Evolutionary conservation across 1,140 invertebrate species (phyloP).

Genomic region (Drosophila repleta): DNA sequence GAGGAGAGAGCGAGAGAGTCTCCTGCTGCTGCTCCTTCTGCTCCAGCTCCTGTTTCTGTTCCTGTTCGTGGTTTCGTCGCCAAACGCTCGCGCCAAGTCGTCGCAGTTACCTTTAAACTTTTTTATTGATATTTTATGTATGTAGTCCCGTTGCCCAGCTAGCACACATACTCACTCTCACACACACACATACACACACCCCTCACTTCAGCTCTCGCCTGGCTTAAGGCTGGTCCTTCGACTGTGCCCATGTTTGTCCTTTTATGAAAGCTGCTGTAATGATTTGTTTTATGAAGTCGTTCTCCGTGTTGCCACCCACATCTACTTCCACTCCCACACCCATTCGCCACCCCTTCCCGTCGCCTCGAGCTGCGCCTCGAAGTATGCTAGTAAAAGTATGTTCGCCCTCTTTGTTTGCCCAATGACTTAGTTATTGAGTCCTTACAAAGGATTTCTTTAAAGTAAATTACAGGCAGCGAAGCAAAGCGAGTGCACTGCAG

Average conservation of each 20-base stretch:
- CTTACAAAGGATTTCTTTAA: slow-evolving; percentile 35
- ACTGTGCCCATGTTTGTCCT: slow-evolving; percentile 38
- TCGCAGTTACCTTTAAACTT: slow-evolving; percentile 79
- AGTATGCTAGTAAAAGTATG: slow-evolving; percentile 3
- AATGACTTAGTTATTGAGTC: slow-evolving; percentile 48
- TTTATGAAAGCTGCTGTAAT: slow-evolving; percentile 77
- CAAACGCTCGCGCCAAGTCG: slow-evolving; percentile 43
- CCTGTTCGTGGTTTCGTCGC: slow-evolving; percentile 47
- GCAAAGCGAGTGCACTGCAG: slow-evolving; percentile 7
- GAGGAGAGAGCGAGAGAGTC: not conserved
- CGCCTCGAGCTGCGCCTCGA: slow-evolving; percentile 1
- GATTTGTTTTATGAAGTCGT: slow-evolving; percentile 80
- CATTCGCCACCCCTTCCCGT: not conserved
- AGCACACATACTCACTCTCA: no score
- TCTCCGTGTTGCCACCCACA: slow-evolving; percentile 36
- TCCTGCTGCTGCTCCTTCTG: slow-evolving; percentile 5
- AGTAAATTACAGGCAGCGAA: not conserved
- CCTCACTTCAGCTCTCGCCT: not conserved
- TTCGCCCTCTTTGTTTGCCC: slow-evolving; percentile 30
- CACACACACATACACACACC: no score
- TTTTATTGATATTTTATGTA: slow-evolving; percentile 82
- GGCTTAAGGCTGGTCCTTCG: slow-evolving; percentile 2
- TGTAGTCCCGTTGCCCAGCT: slow-evolving; percentile 45
- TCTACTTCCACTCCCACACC: not conserved
- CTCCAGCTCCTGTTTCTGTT: slow-evolving; percentile 8